Conservation (phyloP, 2,888 invertebrate genomes). For the Incurvaria masculella region DNA sequence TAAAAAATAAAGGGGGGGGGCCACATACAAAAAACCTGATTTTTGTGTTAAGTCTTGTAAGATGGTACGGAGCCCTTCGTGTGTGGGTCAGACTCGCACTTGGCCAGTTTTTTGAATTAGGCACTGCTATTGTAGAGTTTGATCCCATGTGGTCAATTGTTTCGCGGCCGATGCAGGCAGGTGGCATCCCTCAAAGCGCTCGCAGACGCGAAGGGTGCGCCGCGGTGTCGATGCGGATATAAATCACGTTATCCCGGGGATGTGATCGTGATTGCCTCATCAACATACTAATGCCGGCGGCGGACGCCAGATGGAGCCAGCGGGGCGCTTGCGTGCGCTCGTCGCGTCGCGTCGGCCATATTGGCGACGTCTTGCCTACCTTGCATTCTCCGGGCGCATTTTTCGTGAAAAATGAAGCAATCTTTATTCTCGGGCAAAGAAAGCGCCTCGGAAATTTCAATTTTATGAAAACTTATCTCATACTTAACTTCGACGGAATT, state of each 20-base stretch:
- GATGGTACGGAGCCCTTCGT: too few species aligned
- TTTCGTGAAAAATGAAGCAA: conserved; percentile 2
- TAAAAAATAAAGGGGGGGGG: too few species aligned
- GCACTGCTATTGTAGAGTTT: too few species aligned
- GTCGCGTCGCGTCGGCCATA: conserved; percentile 1
- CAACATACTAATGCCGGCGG: conserved; percentile 51
- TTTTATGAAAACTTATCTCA: conserved; percentile 3
- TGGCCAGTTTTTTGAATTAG: too few species aligned
- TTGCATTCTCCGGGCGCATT: not conserved
- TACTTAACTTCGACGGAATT: too few species aligned
- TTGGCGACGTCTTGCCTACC: conserved; percentile 1
- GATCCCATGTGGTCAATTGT: too few species aligned
- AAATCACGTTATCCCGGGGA: conserved; percentile 46
- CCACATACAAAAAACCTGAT: too few species aligned
- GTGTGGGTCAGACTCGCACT: too few species aligned
- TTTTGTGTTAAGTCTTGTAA: too few species aligned
- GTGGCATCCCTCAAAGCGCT: conserved; percentile 27
- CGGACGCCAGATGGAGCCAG: conserved; percentile 17
- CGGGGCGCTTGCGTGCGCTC: not conserved
- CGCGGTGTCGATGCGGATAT: conserved; percentile 22
- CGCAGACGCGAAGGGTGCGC: not conserved
- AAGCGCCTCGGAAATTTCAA: conserved; percentile 1
- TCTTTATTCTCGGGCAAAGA: not conserved
- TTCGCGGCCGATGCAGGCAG: too few species aligned
- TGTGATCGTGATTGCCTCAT: conserved; percentile 51